A percentile compares a stretch with the other conserved stretches of the same genome.
Evolutionary conservation across 2,113 vertebrate species (phyloP).

Genomic region (Parus major): DNA sequence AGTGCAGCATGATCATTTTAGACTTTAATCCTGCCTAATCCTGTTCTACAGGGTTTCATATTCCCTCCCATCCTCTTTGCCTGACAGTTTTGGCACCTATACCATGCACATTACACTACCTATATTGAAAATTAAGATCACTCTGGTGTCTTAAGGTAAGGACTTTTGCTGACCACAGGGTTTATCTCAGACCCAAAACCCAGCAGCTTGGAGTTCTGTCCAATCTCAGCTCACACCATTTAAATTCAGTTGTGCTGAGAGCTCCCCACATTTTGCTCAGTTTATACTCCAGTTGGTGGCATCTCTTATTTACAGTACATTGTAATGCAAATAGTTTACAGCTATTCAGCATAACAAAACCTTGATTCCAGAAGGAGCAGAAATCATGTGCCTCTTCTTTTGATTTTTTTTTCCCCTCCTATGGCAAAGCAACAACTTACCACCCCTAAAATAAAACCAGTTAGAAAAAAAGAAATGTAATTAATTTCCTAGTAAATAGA

Average conservation of each 20-base stretch:
- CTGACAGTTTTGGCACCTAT: neutral
- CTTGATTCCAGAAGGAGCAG: neutral
- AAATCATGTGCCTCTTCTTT: neutral
- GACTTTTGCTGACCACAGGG: neutral
- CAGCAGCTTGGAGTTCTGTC: neutral
- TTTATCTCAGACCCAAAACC: neutral
- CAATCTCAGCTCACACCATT: neutral
- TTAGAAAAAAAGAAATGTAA: rapidly evolving
- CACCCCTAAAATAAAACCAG: neutral
- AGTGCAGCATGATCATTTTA: conserved; percentile 19
- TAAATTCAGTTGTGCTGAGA: neutral
- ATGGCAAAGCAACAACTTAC: neutral
- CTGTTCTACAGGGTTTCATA: conserved; percentile 9
- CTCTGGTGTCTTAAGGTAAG: neutral
- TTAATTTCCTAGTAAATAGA: neutral
- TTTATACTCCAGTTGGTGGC: neutral
- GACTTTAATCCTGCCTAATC: conserved; percentile 45
- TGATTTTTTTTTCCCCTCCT: rapidly evolving
- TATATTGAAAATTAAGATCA: neutral
- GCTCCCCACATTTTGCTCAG: neutral
- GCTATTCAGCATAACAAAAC: conserved; percentile 5
- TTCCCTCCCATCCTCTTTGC: neutral
- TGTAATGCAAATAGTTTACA: conserved; percentile 33
- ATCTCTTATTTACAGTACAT: conserved; percentile 12
- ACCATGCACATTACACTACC: neutral